These are phyloP conservation scores for Okamejei kenojei DNA, from an alignment of 2,797 vertebrate species.

Conservation along the genomic window DNA sequence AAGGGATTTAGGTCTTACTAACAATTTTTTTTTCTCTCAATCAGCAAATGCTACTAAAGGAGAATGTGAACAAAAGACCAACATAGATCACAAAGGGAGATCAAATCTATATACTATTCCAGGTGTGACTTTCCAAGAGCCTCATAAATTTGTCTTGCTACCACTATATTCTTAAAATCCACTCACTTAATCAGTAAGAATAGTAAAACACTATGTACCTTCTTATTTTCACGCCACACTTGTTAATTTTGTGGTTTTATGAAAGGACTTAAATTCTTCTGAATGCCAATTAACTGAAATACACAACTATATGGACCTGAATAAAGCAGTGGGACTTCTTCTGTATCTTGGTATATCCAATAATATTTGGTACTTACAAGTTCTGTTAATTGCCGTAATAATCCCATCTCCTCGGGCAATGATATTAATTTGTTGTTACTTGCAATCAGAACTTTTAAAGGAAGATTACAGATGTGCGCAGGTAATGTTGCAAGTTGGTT, in stretches of 20 bases:
- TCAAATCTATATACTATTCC: no score
- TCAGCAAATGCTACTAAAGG: not conserved
- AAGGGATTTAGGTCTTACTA: not conserved
- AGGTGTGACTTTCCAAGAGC: no score
- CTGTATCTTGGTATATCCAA: slow-evolving; percentile 33
- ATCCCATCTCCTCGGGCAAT: slow-evolving; percentile 86
- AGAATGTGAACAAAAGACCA: not conserved
- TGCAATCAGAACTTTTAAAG: slow-evolving; percentile 87
- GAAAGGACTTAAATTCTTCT: no score
- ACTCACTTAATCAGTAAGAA: no score
- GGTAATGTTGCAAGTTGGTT: slow-evolving; percentile 90
- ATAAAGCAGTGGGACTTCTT: not conserved
- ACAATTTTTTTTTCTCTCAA: not conserved
- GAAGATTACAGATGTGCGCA: slow-evolving; percentile 75
- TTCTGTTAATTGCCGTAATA: slow-evolving; percentile 79
- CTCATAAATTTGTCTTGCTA: no score
- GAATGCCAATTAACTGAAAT: no score
- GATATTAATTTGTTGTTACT: slow-evolving; percentile 94
- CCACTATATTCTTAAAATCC: no score
- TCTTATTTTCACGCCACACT: no score
- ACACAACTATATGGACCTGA: not conserved
- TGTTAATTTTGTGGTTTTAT: no score
- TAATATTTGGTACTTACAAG: slow-evolving; percentile 66
- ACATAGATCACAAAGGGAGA: no score
- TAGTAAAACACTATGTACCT: no score